Evolutionary conservation across 1,140 invertebrate genomes (phyloP).

Genomic region (Sminthurides bifidus): DNA sequence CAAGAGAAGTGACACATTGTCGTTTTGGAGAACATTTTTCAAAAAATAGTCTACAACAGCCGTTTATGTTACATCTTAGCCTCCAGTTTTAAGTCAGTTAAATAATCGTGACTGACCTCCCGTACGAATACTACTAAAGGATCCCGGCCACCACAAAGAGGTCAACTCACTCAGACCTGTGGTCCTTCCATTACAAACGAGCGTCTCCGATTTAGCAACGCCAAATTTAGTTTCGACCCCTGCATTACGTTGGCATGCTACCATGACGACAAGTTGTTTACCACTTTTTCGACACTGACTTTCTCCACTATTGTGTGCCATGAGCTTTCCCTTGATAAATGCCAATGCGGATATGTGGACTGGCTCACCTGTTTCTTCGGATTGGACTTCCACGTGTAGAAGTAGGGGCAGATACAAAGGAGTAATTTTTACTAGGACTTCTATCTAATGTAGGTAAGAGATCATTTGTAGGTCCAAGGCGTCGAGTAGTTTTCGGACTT

Average conservation of each 20-base stretch:
- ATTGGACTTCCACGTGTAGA: slow-evolving; percentile 17
- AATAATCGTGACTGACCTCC: no score
- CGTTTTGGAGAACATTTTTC: neutral
- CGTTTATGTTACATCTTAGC: no score
- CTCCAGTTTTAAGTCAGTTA: no score
- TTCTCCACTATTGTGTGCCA: slow-evolving; percentile 1
- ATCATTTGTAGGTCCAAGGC: neutral
- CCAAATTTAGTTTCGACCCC: no score
- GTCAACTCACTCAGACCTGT: no score
- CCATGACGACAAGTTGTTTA: neutral
- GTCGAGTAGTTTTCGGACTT: slow-evolving; percentile 4
- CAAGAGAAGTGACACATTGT: neutral
- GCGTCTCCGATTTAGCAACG: no score
- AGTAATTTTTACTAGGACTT: slow-evolving; percentile 9
- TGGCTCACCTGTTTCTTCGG: slow-evolving; percentile 6
- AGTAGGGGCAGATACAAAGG: slow-evolving; percentile 15
- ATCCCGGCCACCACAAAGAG: no score
- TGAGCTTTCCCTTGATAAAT: slow-evolving; percentile 4
- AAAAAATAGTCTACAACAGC: neutral
- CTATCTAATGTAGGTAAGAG: slow-evolving; percentile 1
- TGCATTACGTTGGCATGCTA: neutral
- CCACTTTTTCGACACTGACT: neutral
- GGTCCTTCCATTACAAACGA: no score
- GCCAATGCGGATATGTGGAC: neutral
- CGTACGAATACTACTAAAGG: no score